These are phyloP conservation scores for Acanthurus leucopareius DNA, from an alignment of 2,797 vertebrate genomes.

Conservation along the genomic window DNA sequence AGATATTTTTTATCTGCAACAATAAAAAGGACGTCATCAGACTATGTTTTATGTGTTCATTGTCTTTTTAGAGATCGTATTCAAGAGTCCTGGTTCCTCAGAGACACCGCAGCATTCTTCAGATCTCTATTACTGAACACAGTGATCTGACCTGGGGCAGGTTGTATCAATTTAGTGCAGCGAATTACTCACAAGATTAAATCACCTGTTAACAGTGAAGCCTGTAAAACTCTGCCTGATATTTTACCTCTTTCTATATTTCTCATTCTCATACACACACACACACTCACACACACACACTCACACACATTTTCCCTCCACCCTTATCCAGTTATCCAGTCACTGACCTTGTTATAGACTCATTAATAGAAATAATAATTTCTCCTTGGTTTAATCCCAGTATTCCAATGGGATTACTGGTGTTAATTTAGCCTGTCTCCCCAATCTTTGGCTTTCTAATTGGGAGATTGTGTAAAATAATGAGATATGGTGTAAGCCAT, in stretches of 20 bases:
- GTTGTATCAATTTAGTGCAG: slow-evolving; percentile 5
- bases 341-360: slow-evolving; percentile 55
- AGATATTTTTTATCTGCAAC: too few relatives aligned
- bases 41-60: neutral
- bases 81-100: neutral
- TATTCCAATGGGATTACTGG: slow-evolving; percentile 68
- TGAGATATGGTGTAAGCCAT: slow-evolving; percentile 65
- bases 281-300: slow-evolving; percentile 5
- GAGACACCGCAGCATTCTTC: neutral
- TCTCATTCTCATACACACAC: neutral
- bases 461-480: slow-evolving; percentile 67
- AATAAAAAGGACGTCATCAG: too few relatives aligned
- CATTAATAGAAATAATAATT: slow-evolving; percentile 71
- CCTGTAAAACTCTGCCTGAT: neutral
- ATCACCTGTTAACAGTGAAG: neutral
- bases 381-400: slow-evolving; percentile 58
- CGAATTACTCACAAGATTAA: slow-evolving; percentile 21
- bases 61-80: neutral
- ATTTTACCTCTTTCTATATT: neutral
- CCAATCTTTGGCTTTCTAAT: slow-evolving; percentile 58
- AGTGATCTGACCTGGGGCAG: neutral
- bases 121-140: neutral
- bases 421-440: slow-evolving; percentile 60
- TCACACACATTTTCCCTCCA: neutral
- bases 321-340: slow-evolving; percentile 27